Evolutionary conservation across 2,888 invertebrate species (phyloP), one percentile per base, ranked within the genome.

Genomic region (Myathropa florea): DNA sequence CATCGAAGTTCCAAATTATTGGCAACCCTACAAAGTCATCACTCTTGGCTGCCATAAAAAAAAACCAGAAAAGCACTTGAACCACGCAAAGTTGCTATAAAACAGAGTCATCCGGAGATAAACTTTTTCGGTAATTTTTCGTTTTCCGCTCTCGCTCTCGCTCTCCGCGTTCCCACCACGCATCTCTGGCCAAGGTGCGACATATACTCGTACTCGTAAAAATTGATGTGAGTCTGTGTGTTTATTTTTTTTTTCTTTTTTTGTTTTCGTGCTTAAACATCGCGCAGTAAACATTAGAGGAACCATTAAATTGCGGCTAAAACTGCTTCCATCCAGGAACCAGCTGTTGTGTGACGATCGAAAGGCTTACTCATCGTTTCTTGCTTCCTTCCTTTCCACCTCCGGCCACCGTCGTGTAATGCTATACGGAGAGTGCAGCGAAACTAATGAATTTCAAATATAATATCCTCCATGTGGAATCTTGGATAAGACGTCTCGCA

Each of bases 201-300:
- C 46, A 18, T 18, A 46, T 7, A 46, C 46, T 46, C 33, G 33
- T 33, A 6, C 33, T 33, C 18, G 46, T 46, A 18, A 46, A 46
- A 46, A 18, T 18, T 10, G 4, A 18, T 18, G 46, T 46, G 46
- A 46, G 18, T 7, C 18, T 46, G 46, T n/a, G 46, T 46, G 46
- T 4, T 46, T 46, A 18, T 46, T 46, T 46, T 1, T 39, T 14
- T 46, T 46, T 28, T n/a, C 12, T 14, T 10, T 10, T 18, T 24
- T 59, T 23, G 4, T 6, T 23, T 26, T 23, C 23, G 26, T 26
- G 26, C 65, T 26, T 46, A 30, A 33, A 57, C 33, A 18, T 55
- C 68, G 33, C 59, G 70, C 53, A 30, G 80, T 84, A 76, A 84
- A 80, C 80, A 84, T 72, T 68, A 70, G 64, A 73, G 59, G 64